Base-by-base conservation (phyloP, 2,113 vertebrate genomes). In the Mus spicilegus region DNA sequence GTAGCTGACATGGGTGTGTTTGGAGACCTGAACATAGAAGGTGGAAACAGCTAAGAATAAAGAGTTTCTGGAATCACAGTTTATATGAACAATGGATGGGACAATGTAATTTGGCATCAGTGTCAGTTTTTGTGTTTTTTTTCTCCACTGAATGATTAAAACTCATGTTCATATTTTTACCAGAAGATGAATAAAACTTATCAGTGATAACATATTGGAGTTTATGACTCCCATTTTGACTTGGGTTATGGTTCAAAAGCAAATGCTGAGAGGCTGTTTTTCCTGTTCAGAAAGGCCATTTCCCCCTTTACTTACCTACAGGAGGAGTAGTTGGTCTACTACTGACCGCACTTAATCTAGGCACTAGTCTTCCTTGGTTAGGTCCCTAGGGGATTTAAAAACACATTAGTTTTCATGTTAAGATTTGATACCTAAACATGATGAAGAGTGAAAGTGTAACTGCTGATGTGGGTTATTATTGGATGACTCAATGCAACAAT, bases 251-350 rank as follows among this genome's bases (percentile, higher is more conserved):
- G 61, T 93, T 95, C 72, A 87, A 97, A 95, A 89, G 72, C 76
- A 95, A 93, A 87, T 80, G 78, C 77, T 46, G 3, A 91, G 56
- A 65, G 16, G 87, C 69, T 73, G 81, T 92, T 72, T 95, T 96
- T 87, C 76, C 72, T 36, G 73, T 63, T 16, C 26, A 95, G 67
- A 96, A 96, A 94, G 84, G 63, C 33, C 28, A 89, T 78, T 95
- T 91, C 16, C 65, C 30, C 70, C 33, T 93, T 95, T 46, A 72
- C 98, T 95, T 98, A 98, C 98, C 98, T 90, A 98, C 0, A 10
- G 98, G 98, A 5, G 98, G 98, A 13, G 98, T 98, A 96, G 98
- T 98, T 92, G 98, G 98, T 95, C 98, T 94, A 98, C 98, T 99
- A 97, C 96, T 98, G 65, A 98, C 98, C 2, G 98, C 97, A 1